Evolutionary conservation across 2,797 vertebrate genomes (phyloP).

Genomic region (Danio kyathit): DNA sequence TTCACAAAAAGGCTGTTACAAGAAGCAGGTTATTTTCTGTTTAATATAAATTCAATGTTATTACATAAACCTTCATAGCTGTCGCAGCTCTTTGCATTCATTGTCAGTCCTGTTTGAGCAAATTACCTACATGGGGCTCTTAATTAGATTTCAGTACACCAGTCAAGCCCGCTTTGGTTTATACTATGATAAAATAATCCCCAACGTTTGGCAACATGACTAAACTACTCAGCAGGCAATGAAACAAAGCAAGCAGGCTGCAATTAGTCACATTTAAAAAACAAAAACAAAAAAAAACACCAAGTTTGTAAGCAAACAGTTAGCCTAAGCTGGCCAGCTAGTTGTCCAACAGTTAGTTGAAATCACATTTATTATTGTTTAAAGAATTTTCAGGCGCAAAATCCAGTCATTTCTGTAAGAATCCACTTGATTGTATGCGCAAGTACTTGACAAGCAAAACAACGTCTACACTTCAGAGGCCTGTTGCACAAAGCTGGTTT

Average conservation of each 20-base stretch:
- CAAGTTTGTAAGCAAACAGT: too few relatives aligned
- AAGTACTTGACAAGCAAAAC: too few relatives aligned
- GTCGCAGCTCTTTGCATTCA: slow-evolving; percentile 19
- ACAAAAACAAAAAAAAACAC: too few relatives aligned
- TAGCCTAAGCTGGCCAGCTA: too few relatives aligned
- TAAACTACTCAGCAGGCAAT: neutral
- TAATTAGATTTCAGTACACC: slow-evolving; percentile 14
- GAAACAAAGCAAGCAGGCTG: neutral
- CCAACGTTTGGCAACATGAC: neutral
- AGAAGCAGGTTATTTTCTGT: neutral
- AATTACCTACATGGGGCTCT: neutral
- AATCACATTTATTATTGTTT: neutral
- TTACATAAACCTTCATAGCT: slow-evolving; percentile 24
- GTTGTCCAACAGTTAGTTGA: neutral
- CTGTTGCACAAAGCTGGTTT: too few relatives aligned
- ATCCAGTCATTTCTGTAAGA: too few relatives aligned
- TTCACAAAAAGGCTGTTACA: neutral
- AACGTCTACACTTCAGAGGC: too few relatives aligned
- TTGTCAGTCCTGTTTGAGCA: slow-evolving; percentile 19
- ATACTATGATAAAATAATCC: neutral
- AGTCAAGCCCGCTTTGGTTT: slow-evolving; percentile 4
- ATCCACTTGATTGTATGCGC: too few relatives aligned
- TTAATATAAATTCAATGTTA: slow-evolving; percentile 12
- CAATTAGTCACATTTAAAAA: neutral
- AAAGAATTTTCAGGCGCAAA: too few relatives aligned